Percentiles rank a stretch among this genome's conserved stretches.
These are phyloP conservation scores for Acanthurus lineatus DNA, from an alignment of 2,797 vertebrate species.

Conservation along the genomic window DNA sequence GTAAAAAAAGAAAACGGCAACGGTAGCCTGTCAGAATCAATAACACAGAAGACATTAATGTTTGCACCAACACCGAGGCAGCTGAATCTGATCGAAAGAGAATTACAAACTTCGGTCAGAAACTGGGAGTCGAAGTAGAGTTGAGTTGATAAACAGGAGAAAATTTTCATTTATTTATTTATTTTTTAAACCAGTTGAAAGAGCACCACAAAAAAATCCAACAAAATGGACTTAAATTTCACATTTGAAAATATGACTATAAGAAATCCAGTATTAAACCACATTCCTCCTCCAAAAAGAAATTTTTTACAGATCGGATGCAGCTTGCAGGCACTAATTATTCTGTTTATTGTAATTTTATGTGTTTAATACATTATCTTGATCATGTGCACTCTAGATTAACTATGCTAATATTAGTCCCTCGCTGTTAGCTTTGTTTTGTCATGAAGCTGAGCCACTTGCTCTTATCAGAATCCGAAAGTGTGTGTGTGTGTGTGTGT, in stretches of 20 bases:
- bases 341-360: conserved; percentile 35
- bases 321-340: conserved; percentile 37
- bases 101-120: conserved; percentile 48
- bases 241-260: conserved; percentile 13
- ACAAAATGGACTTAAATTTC: not conserved
- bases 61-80: conserved; percentile 23
- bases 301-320: conserved; percentile 23
- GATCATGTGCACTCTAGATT: conserved; percentile 40
- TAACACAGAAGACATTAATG: conserved; percentile 36
- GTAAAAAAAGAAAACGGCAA: conserved; percentile 31
- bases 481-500: conserved; percentile 21
- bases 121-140: conserved; percentile 13
- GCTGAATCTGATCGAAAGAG: conserved; percentile 35
- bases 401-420: conserved; percentile 36
- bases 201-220: not conserved
- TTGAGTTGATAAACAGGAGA: not conserved
- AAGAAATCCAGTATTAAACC: conserved; percentile 16
- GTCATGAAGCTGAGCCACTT: conserved; percentile 19
- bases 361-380: conserved; percentile 32
- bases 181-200: not conserved
- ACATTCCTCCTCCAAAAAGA: conserved; percentile 9
- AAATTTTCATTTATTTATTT: not conserved
- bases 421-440: conserved; percentile 42
- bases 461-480: conserved; percentile 27
- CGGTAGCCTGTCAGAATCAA: conserved; percentile 39